A percentile compares a stretch with the other conserved stretches of the same genome.
Evolutionary conservation across 2,888 invertebrate genomes (phyloP).

Genomic region (Oscheius sp.): DNA sequence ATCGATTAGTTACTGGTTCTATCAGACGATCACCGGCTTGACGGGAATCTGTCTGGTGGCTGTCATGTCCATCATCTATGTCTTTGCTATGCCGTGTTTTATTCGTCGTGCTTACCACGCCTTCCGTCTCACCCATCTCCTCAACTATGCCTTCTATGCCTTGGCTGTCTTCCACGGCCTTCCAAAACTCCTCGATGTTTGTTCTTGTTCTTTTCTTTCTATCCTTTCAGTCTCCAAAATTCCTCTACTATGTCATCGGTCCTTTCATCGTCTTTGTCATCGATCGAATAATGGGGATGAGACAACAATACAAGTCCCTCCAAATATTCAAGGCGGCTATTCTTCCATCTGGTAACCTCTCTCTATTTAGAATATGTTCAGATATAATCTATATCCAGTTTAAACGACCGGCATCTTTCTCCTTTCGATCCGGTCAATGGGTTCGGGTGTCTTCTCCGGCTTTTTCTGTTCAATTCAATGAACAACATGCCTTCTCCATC

Average conservation of each 20-base stretch:
- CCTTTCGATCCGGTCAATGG: constrained; percentile 77
- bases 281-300: constrained; percentile 81
- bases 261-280: constrained; percentile 88
- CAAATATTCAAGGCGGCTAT: constrained; percentile 92
- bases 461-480: constrained; percentile 83
- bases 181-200: constrained; percentile 86
- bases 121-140: constrained; percentile 82
- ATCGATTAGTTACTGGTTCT: constrained; percentile 92
- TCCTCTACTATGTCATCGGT: constrained; percentile 91
- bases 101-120: constrained; percentile 80
- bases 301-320: constrained; percentile 74
- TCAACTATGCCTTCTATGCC: constrained; percentile 86
- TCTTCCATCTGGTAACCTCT: constrained; percentile 79
- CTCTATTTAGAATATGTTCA: constrained; percentile 33
- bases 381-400: constrained; percentile 80
- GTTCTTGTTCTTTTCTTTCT: too few relatives aligned
- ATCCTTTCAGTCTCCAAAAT: constrained; percentile 77
- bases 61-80: constrained; percentile 91
- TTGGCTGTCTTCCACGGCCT: constrained; percentile 88
- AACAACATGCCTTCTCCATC: constrained; percentile 92
- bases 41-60: constrained; percentile 73
- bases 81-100: constrained; percentile 92
- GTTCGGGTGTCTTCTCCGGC: constrained; percentile 89
- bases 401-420: constrained; percentile 91
- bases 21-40: constrained; percentile 82